Evolutionary conservation across 2,113 vertebrate genomes (phyloP).

Genomic region (Dipodomys stephensi): DNA sequence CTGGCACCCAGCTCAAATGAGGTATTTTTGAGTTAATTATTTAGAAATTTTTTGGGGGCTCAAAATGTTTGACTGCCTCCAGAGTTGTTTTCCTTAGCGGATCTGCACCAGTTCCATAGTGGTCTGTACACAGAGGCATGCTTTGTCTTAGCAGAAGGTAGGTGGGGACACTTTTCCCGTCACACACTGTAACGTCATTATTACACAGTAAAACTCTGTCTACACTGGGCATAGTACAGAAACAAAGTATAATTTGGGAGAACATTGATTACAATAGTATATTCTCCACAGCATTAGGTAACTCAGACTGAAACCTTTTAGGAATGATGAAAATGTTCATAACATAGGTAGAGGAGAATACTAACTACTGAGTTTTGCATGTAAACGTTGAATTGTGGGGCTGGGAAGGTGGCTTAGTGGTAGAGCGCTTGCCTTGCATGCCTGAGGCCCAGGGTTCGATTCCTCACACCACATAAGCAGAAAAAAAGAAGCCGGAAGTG

Average conservation of each 20-base stretch:
- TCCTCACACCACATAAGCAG: too few species aligned
- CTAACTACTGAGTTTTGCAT: background rate
- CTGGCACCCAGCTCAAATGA: background rate
- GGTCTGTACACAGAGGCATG: constrained; percentile 97
- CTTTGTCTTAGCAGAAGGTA: constrained; percentile 98
- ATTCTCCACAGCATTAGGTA: constrained; percentile 43
- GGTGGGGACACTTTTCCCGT: constrained; percentile 57
- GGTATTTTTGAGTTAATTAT: constrained; percentile 40
- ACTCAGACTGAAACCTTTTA: constrained; percentile 6
- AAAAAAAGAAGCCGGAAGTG: too few species aligned
- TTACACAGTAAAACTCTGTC: constrained; percentile 8
- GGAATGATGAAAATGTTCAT: constrained; percentile 37
- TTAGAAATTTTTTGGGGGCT: background rate
- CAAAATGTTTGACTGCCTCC: background rate
- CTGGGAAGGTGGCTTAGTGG: too few species aligned
- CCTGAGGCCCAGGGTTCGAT: too few species aligned
- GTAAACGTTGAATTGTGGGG: background rate
- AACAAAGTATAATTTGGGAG: background rate
- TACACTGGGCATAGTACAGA: background rate
- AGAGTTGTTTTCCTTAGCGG: constrained; percentile 85
- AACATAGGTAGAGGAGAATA: background rate
- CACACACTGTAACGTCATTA: background rate
- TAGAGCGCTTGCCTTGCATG: too few species aligned
- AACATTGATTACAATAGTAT: background rate
- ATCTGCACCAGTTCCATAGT: constrained; percentile 95